phyloP scores from a whole-genome alignment of 2,797 vertebrate genomes.

The Pristis pectinata region DNA sequence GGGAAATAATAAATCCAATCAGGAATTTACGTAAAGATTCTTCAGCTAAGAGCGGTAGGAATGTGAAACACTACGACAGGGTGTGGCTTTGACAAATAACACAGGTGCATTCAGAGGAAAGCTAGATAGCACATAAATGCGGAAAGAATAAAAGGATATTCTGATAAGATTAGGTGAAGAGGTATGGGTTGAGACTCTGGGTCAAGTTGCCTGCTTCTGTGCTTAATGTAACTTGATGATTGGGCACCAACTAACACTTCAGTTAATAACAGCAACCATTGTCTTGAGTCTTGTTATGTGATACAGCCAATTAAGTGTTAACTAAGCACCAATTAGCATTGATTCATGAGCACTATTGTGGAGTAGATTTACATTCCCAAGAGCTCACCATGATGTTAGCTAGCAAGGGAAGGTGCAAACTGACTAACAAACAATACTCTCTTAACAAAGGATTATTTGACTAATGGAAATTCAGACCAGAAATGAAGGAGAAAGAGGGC shows the following conservation, averaged over 20 bases:
- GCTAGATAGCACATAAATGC: neutral
- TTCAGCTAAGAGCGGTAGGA: no score
- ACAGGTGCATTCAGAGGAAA: neutral
- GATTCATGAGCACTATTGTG: neutral
- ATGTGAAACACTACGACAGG: no score
- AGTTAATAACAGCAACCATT: neutral
- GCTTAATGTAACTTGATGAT: neutral
- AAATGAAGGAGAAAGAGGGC: neutral
- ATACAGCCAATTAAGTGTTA: neutral
- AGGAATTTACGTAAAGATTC: no score
- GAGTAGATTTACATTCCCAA: neutral
- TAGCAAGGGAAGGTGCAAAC: neutral
- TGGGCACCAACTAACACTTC: neutral
- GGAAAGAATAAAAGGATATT: neutral
- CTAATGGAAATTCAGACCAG: neutral
- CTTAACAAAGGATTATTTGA: neutral
- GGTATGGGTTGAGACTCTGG: neutral
- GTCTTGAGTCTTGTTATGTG: neutral
- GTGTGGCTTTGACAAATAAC: no score
- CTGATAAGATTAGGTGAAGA: neutral
- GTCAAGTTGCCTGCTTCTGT: neutral
- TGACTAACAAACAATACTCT: neutral
- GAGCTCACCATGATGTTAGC: neutral
- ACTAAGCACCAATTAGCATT: neutral
- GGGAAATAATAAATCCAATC: no score